phyloP scores from a whole-genome alignment of 2,888 invertebrate genomes.

The Coleophora deauratella region DNA sequence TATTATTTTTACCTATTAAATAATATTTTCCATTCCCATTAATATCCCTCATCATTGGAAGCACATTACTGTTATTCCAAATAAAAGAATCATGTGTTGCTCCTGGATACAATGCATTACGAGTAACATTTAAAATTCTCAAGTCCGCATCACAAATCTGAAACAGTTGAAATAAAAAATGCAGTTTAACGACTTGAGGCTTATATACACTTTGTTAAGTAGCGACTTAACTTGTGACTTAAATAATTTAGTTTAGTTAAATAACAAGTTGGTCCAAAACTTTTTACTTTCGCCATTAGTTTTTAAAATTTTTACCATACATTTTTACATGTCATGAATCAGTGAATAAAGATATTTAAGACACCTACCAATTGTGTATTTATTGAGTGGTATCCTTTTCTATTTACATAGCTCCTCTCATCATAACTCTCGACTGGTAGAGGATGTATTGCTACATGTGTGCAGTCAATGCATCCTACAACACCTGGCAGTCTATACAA shows the following conservation, averaged over 20 bases:
- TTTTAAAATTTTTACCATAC: no score
- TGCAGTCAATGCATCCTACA: conserved; percentile 9
- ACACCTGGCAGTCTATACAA: conserved; percentile 5
- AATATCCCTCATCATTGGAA: not conserved
- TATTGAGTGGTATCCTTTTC: conserved; percentile 7
- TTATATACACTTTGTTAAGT: no score
- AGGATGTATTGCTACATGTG: conserved; percentile 6
- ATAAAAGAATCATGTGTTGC: conserved; percentile 1
- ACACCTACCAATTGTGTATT: conserved; percentile 3
- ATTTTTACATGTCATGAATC: no score
- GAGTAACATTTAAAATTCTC: not conserved
- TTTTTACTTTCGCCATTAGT: no score
- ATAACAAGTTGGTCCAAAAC: no score
- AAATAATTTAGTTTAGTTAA: no score
- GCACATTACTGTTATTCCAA: conserved; percentile 1
- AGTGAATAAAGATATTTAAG: not conserved
- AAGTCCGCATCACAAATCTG: not conserved
- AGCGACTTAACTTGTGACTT: no score
- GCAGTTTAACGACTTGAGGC: no score
- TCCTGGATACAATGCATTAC: not conserved
- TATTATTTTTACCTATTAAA: not conserved
- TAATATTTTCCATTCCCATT: conserved; percentile 2
- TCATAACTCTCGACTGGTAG: conserved; percentile 5
- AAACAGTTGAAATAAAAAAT: not conserved
- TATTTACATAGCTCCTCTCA: conserved; percentile 6